These are phyloP conservation scores for Ooceraea biroi DNA, from an alignment of 1,140 invertebrate species.

Conservation along the genomic window DNA sequence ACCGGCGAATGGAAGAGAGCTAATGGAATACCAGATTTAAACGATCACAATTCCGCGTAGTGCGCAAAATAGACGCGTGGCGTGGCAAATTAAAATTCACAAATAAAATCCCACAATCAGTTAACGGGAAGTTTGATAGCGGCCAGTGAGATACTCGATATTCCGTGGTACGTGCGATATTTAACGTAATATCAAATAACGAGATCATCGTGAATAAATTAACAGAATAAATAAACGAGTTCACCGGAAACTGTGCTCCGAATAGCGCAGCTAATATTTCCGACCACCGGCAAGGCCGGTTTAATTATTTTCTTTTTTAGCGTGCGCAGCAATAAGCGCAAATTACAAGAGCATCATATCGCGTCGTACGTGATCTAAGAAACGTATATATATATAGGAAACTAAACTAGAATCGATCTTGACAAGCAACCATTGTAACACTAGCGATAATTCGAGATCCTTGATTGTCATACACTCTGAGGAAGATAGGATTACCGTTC, in stretches of 20 bases:
- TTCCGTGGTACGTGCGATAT: neutral
- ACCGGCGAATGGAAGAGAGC: neutral
- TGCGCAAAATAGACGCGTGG: neutral
- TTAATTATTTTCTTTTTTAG: conserved; percentile 21
- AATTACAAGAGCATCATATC: conserved; percentile 4
- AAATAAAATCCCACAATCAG: conserved; percentile 35
- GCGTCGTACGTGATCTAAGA: neutral
- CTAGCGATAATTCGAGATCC: conserved; percentile 19
- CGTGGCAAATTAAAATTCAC: conserved; percentile 27
- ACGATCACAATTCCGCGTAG: neutral
- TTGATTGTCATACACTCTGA: conserved; percentile 10
- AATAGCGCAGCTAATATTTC: neutral
- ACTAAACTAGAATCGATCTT: neutral
- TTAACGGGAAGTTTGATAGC: conserved; percentile 4
- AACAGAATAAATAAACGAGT: conserved; percentile 21
- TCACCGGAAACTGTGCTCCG: neutral
- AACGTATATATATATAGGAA: neutral
- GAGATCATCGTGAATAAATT: neutral
- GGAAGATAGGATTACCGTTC: conserved; percentile 18
- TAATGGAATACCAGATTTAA: conserved; percentile 11
- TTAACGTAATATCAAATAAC: conserved; percentile 42
- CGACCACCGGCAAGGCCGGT: neutral
- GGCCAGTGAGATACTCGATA: neutral
- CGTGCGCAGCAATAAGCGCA: neutral
- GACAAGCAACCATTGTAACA: conserved; percentile 2